These are phyloP conservation scores for Agrilus mali DNA, from an alignment of 2,888 invertebrate species.

Conservation along the genomic window DNA sequence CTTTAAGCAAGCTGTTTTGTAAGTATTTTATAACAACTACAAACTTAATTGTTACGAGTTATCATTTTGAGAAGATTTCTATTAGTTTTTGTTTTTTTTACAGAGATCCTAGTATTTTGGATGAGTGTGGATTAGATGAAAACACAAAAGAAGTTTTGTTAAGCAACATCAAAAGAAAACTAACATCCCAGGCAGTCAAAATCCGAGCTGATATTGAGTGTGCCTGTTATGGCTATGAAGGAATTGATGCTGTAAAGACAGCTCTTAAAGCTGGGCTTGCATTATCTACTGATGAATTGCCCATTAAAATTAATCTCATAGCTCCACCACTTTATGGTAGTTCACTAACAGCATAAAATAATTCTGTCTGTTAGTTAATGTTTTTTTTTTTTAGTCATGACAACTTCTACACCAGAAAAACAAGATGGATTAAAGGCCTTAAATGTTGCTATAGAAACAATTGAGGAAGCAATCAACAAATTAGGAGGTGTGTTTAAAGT, in stretches of 20 bases:
- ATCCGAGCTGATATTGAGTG: conserved; percentile 89
- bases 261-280: conserved; percentile 84
- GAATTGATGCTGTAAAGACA: conserved; percentile 95
- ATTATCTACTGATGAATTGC: conserved; percentile 83
- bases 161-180: conserved; percentile 87
- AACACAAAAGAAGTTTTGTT: conserved; percentile 83
- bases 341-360: conserved; percentile 7
- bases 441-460: conserved; percentile 79
- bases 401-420: conserved; percentile 95
- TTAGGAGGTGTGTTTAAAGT: conserved; percentile 88
- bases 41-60: not conserved
- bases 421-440: conserved; percentile 83
- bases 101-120: conserved; percentile 88
- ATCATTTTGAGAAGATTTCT: not conserved
- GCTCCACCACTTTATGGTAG: conserved; percentile 91
- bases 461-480: conserved; percentile 67
- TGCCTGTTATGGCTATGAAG: conserved; percentile 93
- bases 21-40: conserved; percentile 32
- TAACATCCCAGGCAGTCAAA: conserved; percentile 96
- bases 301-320: conserved; percentile 97
- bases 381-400: conserved; percentile 51
- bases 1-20: conserved; percentile 96
- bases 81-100: conserved; percentile 3
- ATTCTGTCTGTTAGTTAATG: not conserved
- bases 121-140: conserved; percentile 91